Conservation (phyloP, 2,888 invertebrate species). For the Zootermopsis nevadensis region DNA sequence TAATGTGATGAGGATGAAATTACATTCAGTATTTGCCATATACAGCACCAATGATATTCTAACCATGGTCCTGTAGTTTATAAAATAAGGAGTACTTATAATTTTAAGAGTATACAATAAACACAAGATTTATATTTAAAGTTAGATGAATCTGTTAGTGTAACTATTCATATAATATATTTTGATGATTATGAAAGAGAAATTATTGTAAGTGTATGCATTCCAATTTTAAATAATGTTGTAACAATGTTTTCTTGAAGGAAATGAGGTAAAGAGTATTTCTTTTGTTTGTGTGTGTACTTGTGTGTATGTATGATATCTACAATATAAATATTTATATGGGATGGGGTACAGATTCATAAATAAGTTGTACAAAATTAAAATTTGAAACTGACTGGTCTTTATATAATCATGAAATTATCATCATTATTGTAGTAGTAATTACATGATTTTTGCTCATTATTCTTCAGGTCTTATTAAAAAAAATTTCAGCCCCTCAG, state of each 20-base stretch:
- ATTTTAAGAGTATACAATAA: slow-evolving; percentile 23
- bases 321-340: slow-evolving; percentile 32
- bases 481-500: neutral
- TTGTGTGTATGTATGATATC: neutral
- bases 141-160: slow-evolving; percentile 45
- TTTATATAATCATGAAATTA: neutral
- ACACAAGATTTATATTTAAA: slow-evolving; percentile 45
- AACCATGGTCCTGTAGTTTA: slow-evolving; percentile 8
- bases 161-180: slow-evolving; percentile 43
- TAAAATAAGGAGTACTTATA: slow-evolving; percentile 18
- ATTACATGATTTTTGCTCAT: neutral
- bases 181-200: slow-evolving; percentile 31
- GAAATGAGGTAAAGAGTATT: neutral
- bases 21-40: neutral
- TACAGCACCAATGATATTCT: neutral
- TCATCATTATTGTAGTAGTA: neutral
- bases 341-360: slow-evolving; percentile 1
- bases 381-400: neutral
- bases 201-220: slow-evolving; percentile 23
- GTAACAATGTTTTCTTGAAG: slow-evolving; percentile 8
- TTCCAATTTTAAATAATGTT: slow-evolving; percentile 34
- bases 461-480: neutral
- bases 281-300: slow-evolving; percentile 18
- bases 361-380: neutral
- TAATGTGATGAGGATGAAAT: too few species aligned